A percentile compares a stretch with the other conserved stretches of the same genome.
Conservation (phyloP, 2,888 invertebrate genomes). For the Patella caerulea region DNA sequence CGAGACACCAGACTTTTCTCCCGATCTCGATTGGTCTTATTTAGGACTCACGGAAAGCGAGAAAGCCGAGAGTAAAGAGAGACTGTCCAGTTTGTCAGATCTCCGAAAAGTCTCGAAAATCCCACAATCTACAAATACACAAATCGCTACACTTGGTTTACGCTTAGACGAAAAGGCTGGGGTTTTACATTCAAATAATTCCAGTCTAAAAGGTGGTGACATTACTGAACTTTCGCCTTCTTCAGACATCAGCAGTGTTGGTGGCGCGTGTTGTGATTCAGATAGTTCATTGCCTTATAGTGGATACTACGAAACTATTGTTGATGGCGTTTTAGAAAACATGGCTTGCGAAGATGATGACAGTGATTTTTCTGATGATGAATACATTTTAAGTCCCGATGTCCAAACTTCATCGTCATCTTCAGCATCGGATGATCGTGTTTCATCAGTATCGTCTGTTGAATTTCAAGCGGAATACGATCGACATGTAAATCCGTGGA, state of each 20-base stretch:
- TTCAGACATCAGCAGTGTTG: constrained; percentile 9
- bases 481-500: constrained; percentile 37
- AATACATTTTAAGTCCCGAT: constrained; percentile 25
- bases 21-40: constrained; percentile 40
- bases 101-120: constrained; percentile 12
- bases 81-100: not conserved
- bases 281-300: constrained; percentile 13
- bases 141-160: not conserved
- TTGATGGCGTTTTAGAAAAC: constrained; percentile 26
- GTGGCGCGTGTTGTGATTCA: not conserved
- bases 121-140: constrained; percentile 6
- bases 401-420: not conserved
- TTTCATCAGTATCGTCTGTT: constrained; percentile 19
- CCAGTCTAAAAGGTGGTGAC: too few relatives aligned
- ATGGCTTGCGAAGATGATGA: constrained; percentile 27
- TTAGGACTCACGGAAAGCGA: constrained; percentile 26
- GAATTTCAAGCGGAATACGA: constrained; percentile 30
- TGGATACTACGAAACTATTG: constrained; percentile 22
- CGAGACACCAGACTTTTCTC: constrained; percentile 23
- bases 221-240: not conserved
- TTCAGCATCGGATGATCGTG: constrained; percentile 8
- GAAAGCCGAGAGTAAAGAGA: not conserved
- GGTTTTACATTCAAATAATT: too few relatives aligned
- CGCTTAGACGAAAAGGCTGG: too few relatives aligned
- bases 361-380: constrained; percentile 30